Conservation (phyloP, 1,140 invertebrate genomes). For the Wasmannia auropunctata region DNA sequence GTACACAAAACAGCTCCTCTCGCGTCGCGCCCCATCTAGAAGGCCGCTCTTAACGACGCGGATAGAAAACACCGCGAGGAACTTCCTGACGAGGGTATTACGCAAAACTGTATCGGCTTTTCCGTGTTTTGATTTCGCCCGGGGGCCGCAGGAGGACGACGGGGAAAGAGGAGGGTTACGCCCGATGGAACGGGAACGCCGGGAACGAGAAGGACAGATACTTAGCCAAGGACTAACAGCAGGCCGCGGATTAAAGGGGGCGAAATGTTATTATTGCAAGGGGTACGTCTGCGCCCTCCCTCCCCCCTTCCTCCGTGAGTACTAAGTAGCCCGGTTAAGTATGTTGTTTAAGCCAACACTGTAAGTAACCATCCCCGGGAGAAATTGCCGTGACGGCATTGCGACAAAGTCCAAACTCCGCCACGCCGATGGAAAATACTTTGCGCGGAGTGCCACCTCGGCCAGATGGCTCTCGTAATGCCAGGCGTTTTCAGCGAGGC, state of each 20-base stretch:
- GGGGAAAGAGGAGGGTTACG: neutral
- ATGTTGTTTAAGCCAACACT: conserved; percentile 85
- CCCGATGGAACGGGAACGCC: conserved; percentile 24
- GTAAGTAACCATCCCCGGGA: conserved; percentile 83
- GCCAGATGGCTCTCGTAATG: conserved; percentile 75
- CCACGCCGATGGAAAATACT: conserved; percentile 73
- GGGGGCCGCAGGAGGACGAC: conserved; percentile 48
- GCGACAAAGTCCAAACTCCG: conserved; percentile 67
- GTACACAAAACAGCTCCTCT: conserved; percentile 40
- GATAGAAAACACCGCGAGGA: conserved; percentile 58
- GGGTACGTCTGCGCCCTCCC: conserved; percentile 80
- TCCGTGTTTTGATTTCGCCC: conserved; percentile 81
- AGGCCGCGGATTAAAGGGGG: conserved; percentile 83
- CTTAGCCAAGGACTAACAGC: conserved; percentile 78
- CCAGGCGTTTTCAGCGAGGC: conserved; percentile 53
- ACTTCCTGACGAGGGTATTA: conserved; percentile 71
- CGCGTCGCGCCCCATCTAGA: neutral
- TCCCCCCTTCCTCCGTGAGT: no score
- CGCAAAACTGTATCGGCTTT: conserved; percentile 76
- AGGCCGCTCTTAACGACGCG: conserved; percentile 43
- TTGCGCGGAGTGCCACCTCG: conserved; percentile 65
- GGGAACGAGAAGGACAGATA: conserved; percentile 67
- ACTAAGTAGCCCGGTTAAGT: conserved; percentile 85
- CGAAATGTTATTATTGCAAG: conserved; percentile 85
- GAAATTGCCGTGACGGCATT: conserved; percentile 78